Conservation (phyloP, 2,888 invertebrate genomes). For the Caenorhabditis imperialis region DNA sequence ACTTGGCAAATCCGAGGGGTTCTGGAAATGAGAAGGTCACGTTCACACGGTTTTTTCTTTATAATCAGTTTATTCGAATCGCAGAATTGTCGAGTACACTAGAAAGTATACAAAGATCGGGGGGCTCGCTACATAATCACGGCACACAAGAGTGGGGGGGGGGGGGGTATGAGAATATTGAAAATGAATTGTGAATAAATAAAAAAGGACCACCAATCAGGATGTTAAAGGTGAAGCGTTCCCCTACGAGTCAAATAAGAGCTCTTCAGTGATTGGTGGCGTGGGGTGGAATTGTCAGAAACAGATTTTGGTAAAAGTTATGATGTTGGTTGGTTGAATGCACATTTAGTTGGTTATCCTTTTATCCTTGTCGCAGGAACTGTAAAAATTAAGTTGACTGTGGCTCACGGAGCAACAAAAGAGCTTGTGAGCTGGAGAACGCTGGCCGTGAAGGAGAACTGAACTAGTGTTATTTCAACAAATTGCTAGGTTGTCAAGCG, state of each 20-base stretch:
- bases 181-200: conserved; percentile 25
- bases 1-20: too few species aligned
- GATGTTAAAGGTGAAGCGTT: conserved; percentile 27
- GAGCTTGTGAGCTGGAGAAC: too few species aligned
- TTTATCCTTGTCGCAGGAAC: conserved; percentile 48
- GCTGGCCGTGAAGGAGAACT: too few species aligned
- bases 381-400: too few species aligned
- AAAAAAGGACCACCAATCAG: conserved; percentile 13
- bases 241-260: conserved; percentile 57
- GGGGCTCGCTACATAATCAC: conserved; percentile 29
- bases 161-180: background rate
- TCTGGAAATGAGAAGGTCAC: too few species aligned
- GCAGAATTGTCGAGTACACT: conserved; percentile 41
- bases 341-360: conserved; percentile 4
- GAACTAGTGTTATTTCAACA: too few species aligned
- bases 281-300: conserved; percentile 55
- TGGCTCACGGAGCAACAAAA: too few species aligned
- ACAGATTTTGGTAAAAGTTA: conserved; percentile 16
- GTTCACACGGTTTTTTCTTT: too few species aligned
- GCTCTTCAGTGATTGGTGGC: conserved; percentile 10
- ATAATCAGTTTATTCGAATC: conserved; percentile 15
- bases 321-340: conserved; percentile 4
- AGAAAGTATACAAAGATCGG: conserved; percentile 44
- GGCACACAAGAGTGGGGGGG: conserved; percentile 23
- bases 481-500: too few species aligned